Conservation (phyloP, 2,888 invertebrate genomes). For the Drosophila anomelani region DNA sequence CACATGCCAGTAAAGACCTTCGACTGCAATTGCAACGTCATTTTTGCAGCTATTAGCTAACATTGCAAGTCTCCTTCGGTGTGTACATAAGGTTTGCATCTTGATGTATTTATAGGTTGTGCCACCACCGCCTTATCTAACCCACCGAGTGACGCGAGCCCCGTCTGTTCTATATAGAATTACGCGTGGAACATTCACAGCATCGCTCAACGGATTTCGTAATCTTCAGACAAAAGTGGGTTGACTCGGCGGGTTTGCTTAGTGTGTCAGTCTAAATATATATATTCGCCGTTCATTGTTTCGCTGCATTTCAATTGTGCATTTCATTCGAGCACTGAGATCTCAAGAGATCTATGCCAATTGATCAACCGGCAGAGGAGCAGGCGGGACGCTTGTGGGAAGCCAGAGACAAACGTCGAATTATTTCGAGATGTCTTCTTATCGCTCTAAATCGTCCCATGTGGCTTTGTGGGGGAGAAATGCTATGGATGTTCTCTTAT, state of each 20-base stretch:
- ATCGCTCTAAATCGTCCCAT: conserved; percentile 15
- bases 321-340: conserved; percentile 48
- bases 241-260: conserved; percentile 56
- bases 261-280: conserved; percentile 75
- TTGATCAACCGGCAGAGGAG: conserved; percentile 25
- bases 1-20: conserved; percentile 59
- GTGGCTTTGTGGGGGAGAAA: conserved; percentile 13
- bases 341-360: conserved; percentile 49
- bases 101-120: conserved; percentile 44
- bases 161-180: conserved; percentile 66
- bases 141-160: conserved; percentile 12
- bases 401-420: conserved; percentile 57
- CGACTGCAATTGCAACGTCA: conserved; percentile 58
- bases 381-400: conserved; percentile 24
- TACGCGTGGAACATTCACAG: conserved; percentile 59
- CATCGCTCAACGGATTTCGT: conserved; percentile 58
- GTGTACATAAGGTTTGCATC: conserved; percentile 22
- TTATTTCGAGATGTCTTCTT: conserved; percentile 10
- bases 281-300: conserved; percentile 55
- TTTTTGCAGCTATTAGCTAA: conserved; percentile 69
- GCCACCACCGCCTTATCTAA: conserved; percentile 38
- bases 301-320: conserved; percentile 62
- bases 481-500: neutral
- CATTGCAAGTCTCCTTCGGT: conserved; percentile 36
- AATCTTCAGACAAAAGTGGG: conserved; percentile 54